phyloP scores from a whole-genome alignment of 2,797 vertebrate genomes.

The Peromyscus aztecus region DNA sequence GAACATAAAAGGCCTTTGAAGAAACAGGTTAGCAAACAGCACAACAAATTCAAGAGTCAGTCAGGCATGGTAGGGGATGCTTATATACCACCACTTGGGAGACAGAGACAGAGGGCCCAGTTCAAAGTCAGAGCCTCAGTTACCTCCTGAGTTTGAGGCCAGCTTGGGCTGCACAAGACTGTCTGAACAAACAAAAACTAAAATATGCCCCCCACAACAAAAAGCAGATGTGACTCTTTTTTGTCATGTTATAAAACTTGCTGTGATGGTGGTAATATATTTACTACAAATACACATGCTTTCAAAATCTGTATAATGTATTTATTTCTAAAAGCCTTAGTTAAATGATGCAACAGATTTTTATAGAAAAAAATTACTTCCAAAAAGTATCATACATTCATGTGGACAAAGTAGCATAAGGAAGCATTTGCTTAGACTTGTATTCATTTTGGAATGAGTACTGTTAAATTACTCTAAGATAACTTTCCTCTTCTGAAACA shows the following conservation, averaged over 20 bases:
- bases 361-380: constrained; percentile 82
- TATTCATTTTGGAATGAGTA: constrained; percentile 64
- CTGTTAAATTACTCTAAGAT: constrained; percentile 64
- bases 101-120: not conserved
- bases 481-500: constrained; percentile 37
- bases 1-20: not conserved
- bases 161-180: not conserved
- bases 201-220: not conserved
- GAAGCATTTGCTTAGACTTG: constrained; percentile 79
- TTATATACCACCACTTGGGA: not conserved
- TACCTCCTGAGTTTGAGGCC: not conserved
- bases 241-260: constrained; percentile 49
- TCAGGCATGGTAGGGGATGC: not conserved
- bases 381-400: constrained; percentile 64
- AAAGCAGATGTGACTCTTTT: not conserved
- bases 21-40: not conserved
- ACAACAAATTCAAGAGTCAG: not conserved
- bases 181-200: not conserved
- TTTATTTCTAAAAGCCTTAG: constrained; percentile 57
- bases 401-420: constrained; percentile 74
- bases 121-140: not conserved
- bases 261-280: constrained; percentile 11
- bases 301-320: constrained; percentile 52
- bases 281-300: constrained; percentile 39
- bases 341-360: constrained; percentile 78